Base-by-base conservation (phyloP, 2,888 invertebrate species). In the Marronus borbonicus region DNA sequence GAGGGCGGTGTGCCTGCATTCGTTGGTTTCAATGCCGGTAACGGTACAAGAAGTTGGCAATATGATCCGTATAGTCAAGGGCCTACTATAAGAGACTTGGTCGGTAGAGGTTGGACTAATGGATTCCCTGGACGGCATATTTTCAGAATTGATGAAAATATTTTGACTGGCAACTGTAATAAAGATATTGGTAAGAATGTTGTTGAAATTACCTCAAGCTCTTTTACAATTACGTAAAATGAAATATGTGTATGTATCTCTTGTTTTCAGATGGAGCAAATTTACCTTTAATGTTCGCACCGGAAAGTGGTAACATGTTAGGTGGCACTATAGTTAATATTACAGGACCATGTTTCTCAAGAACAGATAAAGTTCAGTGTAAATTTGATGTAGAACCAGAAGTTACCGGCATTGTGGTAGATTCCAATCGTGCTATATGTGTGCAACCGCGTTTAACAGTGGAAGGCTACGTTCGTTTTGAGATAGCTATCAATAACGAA, bases 291-390 rank as follows among this genome's bases (percentile, higher is more conserved):
- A 93, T 95, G 83, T 97, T 97, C 85, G 97, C 98, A 0, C 98
- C 98, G 0, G 97, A 98, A 88, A 97, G 96, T 85, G 98, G 98
- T 3, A 97, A 97, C 87, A 98, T 99, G 98, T 90, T 98, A 81
- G 99, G 99, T 2, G 99, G 99, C 1, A 96, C 97, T 0, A 93
- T 98, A 76, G 97, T 99, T 55, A 98, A 98, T 86, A 96, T 99
- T 78, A 98, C 98, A 0, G 99, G 98, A 0, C 98, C 98, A 1
- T 99, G 99, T 87, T 96, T 98, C 86, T 91, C 93, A 81, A 92
- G 92, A 0, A 90, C 90, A 1, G 94, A 95, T 83, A 92, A 94
- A 82, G 93, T 98, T 68, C 93, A 92, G 75, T 97, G 97, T 85
- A 93, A 95, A 81, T 97, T 97, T 85, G 96, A 97, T 85, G 68